These are phyloP conservation scores for Himalopsyche kuldschensis DNA, from an alignment of 2,888 invertebrate species.

Conservation along the genomic window DNA sequence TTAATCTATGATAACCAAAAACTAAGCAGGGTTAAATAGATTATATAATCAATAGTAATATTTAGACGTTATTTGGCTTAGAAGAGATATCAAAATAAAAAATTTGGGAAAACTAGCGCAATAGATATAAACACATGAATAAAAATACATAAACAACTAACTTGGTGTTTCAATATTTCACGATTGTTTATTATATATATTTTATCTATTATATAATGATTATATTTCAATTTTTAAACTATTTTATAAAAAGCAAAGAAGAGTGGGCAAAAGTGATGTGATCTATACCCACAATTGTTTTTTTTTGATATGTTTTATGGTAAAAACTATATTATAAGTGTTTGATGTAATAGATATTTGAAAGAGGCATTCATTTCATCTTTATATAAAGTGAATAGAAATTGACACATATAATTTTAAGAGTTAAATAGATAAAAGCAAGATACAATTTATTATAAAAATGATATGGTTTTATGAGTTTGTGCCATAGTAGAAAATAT, in stretches of 20 bases:
- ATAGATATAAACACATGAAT: slow-evolving; percentile 3
- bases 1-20: too few relatives aligned
- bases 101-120: background rate
- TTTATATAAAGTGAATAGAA: background rate
- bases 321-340: background rate
- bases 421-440: background rate
- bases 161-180: slow-evolving; percentile 30
- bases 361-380: background rate
- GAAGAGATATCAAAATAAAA: background rate
- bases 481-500: background rate
- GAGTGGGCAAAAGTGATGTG: background rate
- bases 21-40: too few relatives aligned
- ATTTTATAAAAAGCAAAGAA: background rate
- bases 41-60: background rate
- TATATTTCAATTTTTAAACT: background rate
- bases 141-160: slow-evolving; percentile 18
- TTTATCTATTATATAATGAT: background rate
- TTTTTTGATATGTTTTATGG: background rate
- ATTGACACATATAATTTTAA: background rate
- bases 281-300: background rate
- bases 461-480: background rate
- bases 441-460: background rate
- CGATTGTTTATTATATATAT: background rate
- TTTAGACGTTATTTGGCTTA: background rate
- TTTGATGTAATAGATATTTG: background rate